Conservation (phyloP, 2,113 vertebrate genomes). For the Lagenorhynchus albirostris region DNA sequence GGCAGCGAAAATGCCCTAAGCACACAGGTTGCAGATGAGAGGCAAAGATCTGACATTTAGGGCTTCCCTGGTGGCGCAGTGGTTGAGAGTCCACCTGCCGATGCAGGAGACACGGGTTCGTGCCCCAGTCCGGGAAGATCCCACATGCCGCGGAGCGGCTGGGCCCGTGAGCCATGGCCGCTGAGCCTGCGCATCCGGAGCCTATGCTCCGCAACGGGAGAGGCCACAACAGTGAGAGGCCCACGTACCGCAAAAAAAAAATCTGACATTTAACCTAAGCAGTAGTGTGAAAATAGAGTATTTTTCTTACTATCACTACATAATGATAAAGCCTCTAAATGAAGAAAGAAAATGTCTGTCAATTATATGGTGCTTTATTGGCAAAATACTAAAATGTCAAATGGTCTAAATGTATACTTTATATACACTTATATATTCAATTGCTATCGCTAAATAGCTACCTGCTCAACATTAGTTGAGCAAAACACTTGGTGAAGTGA, state of each 20-base stretch:
- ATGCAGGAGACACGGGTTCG: no score
- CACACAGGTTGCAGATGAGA: not conserved
- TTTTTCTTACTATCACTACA: not conserved
- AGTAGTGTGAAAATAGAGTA: not conserved
- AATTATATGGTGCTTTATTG: not conserved
- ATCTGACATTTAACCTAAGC: not conserved
- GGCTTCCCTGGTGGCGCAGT: no score
- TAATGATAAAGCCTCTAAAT: not conserved
- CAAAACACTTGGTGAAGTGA: not conserved
- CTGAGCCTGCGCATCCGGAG: no score
- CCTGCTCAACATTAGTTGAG: not conserved
- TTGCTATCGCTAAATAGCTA: not conserved
- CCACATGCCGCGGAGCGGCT: no score
- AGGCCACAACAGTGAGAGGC: no score
- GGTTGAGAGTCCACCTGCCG: no score
- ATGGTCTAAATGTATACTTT: not conserved
- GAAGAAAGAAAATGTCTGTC: not conserved
- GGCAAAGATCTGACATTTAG: not conserved
- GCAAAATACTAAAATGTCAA: not conserved
- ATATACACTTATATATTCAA: not conserved
- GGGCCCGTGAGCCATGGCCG: no score
- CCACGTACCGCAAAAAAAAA: not conserved
- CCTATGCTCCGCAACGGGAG: no score
- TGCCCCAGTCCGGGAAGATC: no score
- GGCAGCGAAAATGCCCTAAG: not conserved